Conservation (phyloP, 2,888 invertebrate species). For the Yponomeuta plumbellus region DNA sequence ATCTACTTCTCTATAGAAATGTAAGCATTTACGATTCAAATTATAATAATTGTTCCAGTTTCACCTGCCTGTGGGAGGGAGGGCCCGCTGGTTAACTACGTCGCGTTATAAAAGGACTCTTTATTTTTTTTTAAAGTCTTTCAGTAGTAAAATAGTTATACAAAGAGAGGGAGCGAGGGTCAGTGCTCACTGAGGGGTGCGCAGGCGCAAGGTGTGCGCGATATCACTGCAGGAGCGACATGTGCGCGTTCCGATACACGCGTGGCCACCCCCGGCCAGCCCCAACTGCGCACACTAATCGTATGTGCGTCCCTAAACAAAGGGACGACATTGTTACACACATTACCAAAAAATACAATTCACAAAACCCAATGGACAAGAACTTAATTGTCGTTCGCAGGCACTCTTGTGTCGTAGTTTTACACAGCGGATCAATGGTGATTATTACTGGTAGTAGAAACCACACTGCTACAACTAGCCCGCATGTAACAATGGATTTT, state of each 20-base stretch:
- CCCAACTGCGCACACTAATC: constrained; percentile 41
- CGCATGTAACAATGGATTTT: constrained; percentile 41
- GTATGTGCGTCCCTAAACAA: constrained; percentile 49
- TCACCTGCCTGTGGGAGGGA: constrained; percentile 17
- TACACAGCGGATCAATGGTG: constrained; percentile 42
- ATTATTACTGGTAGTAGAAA: constrained; percentile 32
- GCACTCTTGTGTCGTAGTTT: constrained; percentile 25
- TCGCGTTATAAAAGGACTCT: not conserved
- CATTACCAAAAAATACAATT: constrained; percentile 10
- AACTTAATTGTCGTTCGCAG: constrained; percentile 29
- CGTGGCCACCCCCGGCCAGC: constrained; percentile 43
- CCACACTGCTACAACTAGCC: constrained; percentile 29
- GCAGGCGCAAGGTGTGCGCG: constrained; percentile 68
- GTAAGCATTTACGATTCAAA: constrained; percentile 15
- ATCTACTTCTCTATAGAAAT: constrained; percentile 13
- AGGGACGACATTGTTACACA: constrained; percentile 34
- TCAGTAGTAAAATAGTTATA: constrained; percentile 20
- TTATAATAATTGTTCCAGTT: constrained; percentile 8
- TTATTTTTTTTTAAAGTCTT: not conserved
- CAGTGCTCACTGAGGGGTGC: constrained; percentile 60
- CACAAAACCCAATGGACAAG: constrained; percentile 34
- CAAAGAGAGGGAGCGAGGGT: constrained; percentile 42
- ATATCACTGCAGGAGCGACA: constrained; percentile 63
- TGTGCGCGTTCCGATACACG: constrained; percentile 69
- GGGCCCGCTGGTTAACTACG: constrained; percentile 11